A percentile compares a stretch with the other conserved stretches of the same genome.
Evolutionary conservation across 2,113 vertebrate genomes (phyloP).

Genomic region (Hippocampus mohnikei): DNA sequence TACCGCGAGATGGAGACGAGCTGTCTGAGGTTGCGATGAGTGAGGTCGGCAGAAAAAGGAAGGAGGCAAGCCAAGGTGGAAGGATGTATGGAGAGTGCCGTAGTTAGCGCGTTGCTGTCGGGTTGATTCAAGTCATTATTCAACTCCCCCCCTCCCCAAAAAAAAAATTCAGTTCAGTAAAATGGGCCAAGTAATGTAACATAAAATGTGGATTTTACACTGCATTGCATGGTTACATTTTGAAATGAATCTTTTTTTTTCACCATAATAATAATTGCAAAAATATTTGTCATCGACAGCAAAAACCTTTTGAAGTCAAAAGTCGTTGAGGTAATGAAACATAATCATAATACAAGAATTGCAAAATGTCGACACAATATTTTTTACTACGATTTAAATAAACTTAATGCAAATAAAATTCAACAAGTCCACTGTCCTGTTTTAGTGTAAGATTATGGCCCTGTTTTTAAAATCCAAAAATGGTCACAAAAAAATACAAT

Average conservation of each 20-base stretch:
- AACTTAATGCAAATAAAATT: neutral
- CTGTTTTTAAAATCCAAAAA: neutral
- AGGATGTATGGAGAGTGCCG: neutral
- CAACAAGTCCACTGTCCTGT: neutral
- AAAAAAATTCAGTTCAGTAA: too few relatives aligned
- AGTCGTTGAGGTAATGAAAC: too few relatives aligned
- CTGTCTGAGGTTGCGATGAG: conserved; percentile 51
- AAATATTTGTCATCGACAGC: too few relatives aligned
- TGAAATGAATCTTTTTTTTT: too few relatives aligned
- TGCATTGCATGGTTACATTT: too few relatives aligned
- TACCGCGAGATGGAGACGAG: conserved; percentile 53
- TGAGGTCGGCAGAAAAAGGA: conserved; percentile 12
- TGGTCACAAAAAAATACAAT: neutral
- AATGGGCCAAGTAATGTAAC: too few relatives aligned
- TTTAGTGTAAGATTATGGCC: neutral
- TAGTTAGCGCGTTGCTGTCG: neutral
- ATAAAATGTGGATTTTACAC: too few relatives aligned
- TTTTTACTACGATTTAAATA: neutral
- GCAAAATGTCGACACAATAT: neutral
- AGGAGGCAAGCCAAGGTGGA: conserved; percentile 14
- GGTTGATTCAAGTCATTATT: too few relatives aligned
- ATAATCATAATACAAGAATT: neutral
- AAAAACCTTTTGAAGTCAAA: too few relatives aligned
- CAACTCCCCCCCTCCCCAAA: too few relatives aligned
- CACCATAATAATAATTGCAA: too few relatives aligned